Evolutionary conservation across 2,797 vertebrate species (phyloP).

Genomic region (Rousettus madagascariensis): DNA sequence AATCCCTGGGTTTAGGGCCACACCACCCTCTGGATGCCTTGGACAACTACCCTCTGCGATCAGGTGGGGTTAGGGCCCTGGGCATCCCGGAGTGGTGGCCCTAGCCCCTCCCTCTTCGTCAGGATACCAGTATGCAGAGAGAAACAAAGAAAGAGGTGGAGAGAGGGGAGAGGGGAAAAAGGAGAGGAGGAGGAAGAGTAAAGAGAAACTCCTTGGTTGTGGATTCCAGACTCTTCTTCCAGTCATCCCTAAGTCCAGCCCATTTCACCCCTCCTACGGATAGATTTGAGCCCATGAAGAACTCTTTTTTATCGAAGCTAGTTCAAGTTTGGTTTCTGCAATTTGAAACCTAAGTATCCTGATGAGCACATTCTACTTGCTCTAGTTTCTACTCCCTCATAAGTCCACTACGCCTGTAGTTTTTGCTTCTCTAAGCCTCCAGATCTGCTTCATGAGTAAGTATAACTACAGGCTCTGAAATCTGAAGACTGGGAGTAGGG

Average conservation of each 20-base stretch:
- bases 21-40: not conserved
- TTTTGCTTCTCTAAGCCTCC: not conserved
- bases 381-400: not conserved
- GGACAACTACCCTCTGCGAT: not conserved
- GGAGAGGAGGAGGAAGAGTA: not conserved
- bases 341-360: not conserved
- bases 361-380: not conserved
- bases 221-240: not conserved
- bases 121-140: not conserved
- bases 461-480: not conserved
- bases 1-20: not conserved
- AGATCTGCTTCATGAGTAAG: not conserved
- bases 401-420: not conserved
- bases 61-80: fast-evolving
- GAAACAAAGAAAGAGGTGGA: not conserved
- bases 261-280: not conserved
- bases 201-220: not conserved
- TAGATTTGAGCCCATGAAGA: not conserved
- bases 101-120: not conserved
- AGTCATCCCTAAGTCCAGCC: not conserved
- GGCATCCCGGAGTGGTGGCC: not conserved
- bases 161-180: too few species aligned
- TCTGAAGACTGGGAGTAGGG: not conserved
- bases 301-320: not conserved
- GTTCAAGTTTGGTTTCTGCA: not conserved